Percentiles rank a stretch among this genome's conserved stretches.
These are phyloP conservation scores for Psilopogon haemacephalus DNA, from an alignment of 2,113 vertebrate genomes.

Conservation along the genomic window DNA sequence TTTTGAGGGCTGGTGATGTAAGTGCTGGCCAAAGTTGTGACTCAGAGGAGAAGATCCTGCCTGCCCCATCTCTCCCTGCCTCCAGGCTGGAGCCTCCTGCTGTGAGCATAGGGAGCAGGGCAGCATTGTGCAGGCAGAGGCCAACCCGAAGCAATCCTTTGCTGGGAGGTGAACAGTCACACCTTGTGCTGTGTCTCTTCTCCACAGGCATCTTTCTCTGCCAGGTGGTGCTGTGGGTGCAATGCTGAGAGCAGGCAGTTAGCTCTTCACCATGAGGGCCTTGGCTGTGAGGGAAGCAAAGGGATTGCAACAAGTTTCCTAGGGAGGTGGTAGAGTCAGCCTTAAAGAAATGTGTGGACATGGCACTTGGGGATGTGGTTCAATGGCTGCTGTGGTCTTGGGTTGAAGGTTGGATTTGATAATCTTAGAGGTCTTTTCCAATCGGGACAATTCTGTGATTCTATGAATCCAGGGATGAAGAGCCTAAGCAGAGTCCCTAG, in stretches of 20 bases:
- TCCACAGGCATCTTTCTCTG: neutral
- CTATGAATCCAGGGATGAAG: too few species aligned
- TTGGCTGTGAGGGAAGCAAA: neutral
- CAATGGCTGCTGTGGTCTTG: too few species aligned
- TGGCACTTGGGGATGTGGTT: too few species aligned
- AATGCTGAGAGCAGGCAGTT: accelerated
- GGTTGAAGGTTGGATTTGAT: too few species aligned
- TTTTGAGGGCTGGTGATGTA: neutral
- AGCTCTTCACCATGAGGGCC: neutral
- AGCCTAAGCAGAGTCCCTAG: neutral
- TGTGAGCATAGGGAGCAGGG: accelerated
- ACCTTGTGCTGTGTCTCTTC: neutral
- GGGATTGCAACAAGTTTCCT: too few species aligned
- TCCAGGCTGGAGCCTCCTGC: neutral
- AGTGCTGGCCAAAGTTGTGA: neutral
- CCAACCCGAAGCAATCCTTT: neutral
- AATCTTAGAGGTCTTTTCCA: too few species aligned
- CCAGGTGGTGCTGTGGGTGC: accelerated
- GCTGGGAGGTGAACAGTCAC: neutral
- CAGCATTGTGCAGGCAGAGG: neutral
- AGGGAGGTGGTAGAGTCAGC: too few species aligned
- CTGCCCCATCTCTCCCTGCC: neutral
- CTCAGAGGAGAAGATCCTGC: neutral
- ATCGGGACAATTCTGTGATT: too few species aligned
- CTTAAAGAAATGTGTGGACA: too few species aligned